These are phyloP conservation scores for Gulo gulo DNA, from an alignment of 2,113 vertebrate genomes.

Conservation along the genomic window DNA sequence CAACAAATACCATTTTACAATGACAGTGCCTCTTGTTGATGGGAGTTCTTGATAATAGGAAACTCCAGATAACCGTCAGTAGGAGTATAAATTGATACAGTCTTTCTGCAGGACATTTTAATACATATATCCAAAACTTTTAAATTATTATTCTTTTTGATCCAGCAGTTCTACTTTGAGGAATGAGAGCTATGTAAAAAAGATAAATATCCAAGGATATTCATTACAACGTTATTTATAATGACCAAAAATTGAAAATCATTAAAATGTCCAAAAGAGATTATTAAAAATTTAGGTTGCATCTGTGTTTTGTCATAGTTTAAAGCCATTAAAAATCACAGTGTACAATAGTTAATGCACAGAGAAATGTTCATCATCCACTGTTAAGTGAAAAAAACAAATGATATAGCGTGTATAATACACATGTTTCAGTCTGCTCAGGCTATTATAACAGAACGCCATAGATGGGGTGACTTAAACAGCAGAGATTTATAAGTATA, in stretches of 20 bases:
- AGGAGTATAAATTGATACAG: not conserved
- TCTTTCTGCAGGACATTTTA: constrained; percentile 28
- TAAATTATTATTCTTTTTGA: not conserved
- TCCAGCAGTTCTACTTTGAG: not conserved
- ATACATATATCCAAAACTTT: not conserved
- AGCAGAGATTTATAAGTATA: not conserved
- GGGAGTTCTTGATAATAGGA: not conserved
- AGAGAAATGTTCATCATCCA: not conserved
- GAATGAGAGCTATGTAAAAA: not conserved
- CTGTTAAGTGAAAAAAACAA: not conserved
- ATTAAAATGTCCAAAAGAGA: not conserved
- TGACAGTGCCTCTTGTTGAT: not conserved
- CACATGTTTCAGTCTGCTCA: not conserved
- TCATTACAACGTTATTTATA: not conserved
- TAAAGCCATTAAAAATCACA: constrained; percentile 15
- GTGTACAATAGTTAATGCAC: not conserved
- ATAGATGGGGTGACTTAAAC: not conserved
- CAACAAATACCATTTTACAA: constrained; percentile 7
- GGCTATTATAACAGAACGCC: not conserved
- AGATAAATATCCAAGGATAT: not conserved
- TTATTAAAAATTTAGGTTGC: not conserved
- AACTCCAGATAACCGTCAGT: not conserved
- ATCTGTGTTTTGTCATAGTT: not conserved
- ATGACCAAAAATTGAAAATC: not conserved
- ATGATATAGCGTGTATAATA: not conserved